A percentile compares a stretch with the other conserved stretches of the same genome.
Evolutionary conservation across 2,888 invertebrate species (phyloP).

Genomic region (Aquatica leii): DNA sequence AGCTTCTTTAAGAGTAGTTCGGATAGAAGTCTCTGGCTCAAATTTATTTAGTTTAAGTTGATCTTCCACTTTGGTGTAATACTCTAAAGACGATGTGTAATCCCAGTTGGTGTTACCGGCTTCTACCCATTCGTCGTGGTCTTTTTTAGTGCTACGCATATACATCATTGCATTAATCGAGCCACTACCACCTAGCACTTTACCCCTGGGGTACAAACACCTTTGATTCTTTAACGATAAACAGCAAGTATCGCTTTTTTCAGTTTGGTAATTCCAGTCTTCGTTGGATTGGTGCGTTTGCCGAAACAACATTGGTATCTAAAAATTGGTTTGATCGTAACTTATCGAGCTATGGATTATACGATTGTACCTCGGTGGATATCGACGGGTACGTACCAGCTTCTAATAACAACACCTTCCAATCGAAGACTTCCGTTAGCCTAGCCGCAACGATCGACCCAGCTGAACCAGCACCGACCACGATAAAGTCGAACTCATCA

Average conservation of each 20-base stretch:
- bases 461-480: conserved; percentile 63
- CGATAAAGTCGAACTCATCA: conserved; percentile 68
- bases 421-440: conserved; percentile 56
- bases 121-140: conserved; percentile 8
- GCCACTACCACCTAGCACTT: conserved; percentile 1
- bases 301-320: not conserved
- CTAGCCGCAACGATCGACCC: conserved; percentile 63
- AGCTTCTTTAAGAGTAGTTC: not conserved
- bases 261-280: conserved; percentile 5
- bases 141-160: not conserved
- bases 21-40: not conserved
- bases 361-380: not conserved
- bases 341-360: no score
- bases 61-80: not conserved
- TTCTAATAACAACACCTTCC: conserved; percentile 54
- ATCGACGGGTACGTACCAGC: conserved; percentile 1
- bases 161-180: conserved; percentile 1
- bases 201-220: conserved; percentile 3
- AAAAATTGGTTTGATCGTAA: not conserved
- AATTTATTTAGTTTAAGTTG: not conserved
- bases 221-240: not conserved
- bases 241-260: not conserved
- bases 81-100: not conserved
- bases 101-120: conserved; percentile 4
- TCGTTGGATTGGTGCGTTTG: not conserved